phyloP scores from a whole-genome alignment of 1,140 invertebrate species.

The Coenobita brevimanus region DNA sequence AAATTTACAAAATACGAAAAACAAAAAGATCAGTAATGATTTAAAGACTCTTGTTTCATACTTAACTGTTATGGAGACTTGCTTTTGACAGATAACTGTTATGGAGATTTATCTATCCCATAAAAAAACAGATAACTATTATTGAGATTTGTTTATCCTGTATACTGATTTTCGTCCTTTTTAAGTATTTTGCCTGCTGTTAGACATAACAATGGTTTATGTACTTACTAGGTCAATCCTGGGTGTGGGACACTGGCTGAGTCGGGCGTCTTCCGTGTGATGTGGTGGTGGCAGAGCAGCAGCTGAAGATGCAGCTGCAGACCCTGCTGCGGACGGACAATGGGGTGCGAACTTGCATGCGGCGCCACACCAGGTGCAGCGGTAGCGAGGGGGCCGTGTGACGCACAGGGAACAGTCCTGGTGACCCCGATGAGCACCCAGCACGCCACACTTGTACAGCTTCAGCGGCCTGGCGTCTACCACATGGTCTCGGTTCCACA shows the following conservation, averaged over 20 bases:
- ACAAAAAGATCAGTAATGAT: too few species aligned
- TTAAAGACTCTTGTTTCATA: too few species aligned
- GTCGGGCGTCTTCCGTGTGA: constrained; percentile 77
- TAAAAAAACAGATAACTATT: too few species aligned
- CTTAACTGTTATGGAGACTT: too few species aligned
- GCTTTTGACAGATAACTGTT: too few species aligned
- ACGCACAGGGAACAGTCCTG: constrained; percentile 96
- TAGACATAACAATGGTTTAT: too few species aligned
- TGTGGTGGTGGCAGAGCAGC: constrained; percentile 87
- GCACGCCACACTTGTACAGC: constrained; percentile 94
- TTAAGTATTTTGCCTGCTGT: too few species aligned
- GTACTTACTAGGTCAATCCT: constrained; percentile 88
- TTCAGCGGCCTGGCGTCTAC: constrained; percentile 92
- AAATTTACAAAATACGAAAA: too few species aligned
- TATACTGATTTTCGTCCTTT: too few species aligned
- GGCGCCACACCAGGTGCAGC: constrained; percentile 93
- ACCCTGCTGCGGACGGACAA: constrained; percentile 80
- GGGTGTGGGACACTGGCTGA: constrained; percentile 86
- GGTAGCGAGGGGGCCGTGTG: constrained; percentile 85
- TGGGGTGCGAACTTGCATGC: constrained; percentile 89
- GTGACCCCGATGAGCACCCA: constrained; percentile 92
- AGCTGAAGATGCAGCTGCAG: constrained; percentile 88
- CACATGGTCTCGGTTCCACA: constrained; percentile 94
- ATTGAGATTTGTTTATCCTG: too few species aligned
- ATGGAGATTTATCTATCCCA: too few species aligned